Conservation (phyloP, 2,888 invertebrate species). For the Stramonita haemastoma region DNA sequence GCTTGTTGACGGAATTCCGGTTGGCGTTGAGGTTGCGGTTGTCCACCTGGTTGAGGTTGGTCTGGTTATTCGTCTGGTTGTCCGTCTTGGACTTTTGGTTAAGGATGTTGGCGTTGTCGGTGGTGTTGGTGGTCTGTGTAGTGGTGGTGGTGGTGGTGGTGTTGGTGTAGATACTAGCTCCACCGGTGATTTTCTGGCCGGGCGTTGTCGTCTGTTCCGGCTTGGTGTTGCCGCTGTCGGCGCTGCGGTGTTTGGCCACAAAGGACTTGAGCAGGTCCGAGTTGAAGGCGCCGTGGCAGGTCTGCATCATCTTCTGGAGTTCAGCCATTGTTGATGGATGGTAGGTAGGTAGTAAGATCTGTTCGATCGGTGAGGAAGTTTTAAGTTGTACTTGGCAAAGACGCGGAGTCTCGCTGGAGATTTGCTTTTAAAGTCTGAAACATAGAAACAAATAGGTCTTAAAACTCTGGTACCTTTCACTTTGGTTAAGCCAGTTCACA, state of each 20-base stretch:
- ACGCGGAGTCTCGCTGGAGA: slow-evolving; percentile 48
- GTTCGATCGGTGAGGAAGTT: background rate
- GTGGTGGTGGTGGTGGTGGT: slow-evolving; percentile 28
- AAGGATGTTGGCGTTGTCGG: slow-evolving; percentile 42
- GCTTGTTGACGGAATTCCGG: background rate
- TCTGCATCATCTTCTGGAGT: slow-evolving; percentile 69
- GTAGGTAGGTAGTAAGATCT: background rate
- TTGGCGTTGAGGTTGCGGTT: slow-evolving; percentile 30
- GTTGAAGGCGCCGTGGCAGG: slow-evolving; percentile 69
- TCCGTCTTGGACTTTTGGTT: background rate
- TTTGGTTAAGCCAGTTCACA: no score
- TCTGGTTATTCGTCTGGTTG: slow-evolving; percentile 1
- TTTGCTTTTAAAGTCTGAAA: background rate
- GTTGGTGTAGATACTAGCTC: slow-evolving; percentile 54
- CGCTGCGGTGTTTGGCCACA: slow-evolving; percentile 30
- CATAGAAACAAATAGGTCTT: background rate
- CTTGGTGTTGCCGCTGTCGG: slow-evolving; percentile 3
- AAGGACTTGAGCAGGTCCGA: slow-evolving; percentile 69
- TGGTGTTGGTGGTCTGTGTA: slow-evolving; percentile 41
- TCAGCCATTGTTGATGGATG: slow-evolving; percentile 71
- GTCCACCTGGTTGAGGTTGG: background rate
- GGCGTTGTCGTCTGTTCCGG: slow-evolving; percentile 61
- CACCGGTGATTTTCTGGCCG: slow-evolving; percentile 53
- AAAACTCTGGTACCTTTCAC: background rate
- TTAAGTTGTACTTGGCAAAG: slow-evolving; percentile 31